These are phyloP conservation scores for Nylanderia fulva DNA, from an alignment of 1,140 invertebrate species.

Conservation along the genomic window DNA sequence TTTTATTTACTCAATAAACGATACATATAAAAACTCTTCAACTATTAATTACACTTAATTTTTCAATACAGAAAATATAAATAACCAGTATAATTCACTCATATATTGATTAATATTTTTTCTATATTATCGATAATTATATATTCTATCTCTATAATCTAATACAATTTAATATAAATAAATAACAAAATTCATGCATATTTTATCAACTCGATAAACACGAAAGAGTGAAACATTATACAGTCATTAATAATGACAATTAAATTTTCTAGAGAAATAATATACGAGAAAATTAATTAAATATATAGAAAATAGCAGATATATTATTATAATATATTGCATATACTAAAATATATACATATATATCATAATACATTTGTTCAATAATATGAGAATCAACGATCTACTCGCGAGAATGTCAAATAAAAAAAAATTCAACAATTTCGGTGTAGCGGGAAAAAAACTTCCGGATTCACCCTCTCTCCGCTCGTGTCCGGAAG, in stretches of 20 bases:
- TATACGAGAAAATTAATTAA: background rate
- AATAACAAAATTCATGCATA: background rate
- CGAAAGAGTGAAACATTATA: background rate
- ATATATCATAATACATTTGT: too few relatives aligned
- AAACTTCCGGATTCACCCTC: background rate
- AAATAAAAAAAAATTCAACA: background rate
- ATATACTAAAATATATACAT: too few relatives aligned
- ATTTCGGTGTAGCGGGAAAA: background rate
- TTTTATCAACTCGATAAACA: background rate
- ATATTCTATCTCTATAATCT: background rate
- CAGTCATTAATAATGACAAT: background rate
- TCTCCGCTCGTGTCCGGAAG: slow-evolving; percentile 6
- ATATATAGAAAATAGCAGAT: background rate
- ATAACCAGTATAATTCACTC: background rate
- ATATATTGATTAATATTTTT: background rate
- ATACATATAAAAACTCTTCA: too few relatives aligned
- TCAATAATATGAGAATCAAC: too few relatives aligned
- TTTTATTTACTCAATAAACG: background rate
- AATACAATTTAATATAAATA: background rate
- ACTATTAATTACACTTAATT: too few relatives aligned
- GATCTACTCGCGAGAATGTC: background rate
- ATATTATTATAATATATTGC: too few relatives aligned
- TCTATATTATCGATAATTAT: background rate
- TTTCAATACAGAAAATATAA: too few relatives aligned
- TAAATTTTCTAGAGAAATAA: background rate